Percentiles rank a stretch among this genome's conserved stretches.
phyloP scores from a whole-genome alignment of 2,888 invertebrate genomes.

The Steinernema hermaphroditum region DNA sequence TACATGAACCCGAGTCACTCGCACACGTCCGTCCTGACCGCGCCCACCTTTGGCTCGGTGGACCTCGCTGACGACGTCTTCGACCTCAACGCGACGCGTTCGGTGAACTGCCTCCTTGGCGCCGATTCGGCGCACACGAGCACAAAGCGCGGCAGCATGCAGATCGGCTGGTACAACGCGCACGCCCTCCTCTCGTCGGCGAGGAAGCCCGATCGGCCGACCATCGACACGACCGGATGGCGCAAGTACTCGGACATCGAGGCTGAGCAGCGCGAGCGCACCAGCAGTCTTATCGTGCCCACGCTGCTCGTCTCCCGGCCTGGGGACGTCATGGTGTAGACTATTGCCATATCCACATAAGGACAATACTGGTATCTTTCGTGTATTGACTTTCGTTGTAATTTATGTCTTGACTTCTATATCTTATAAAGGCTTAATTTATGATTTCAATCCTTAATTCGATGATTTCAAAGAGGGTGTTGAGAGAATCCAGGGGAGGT shows the following conservation, averaged over 20 bases:
- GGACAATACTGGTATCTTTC: too few relatives aligned
- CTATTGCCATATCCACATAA: not conserved
- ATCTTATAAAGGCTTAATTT: too few relatives aligned
- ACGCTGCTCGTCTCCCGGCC: conserved; percentile 8
- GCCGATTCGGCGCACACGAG: not conserved
- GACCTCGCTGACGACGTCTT: conserved; percentile 2
- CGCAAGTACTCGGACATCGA: conserved; percentile 11
- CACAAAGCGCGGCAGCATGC: conserved; percentile 7
- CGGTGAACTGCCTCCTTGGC: conserved; percentile 11
- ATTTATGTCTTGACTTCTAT: too few relatives aligned
- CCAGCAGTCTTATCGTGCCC: conserved; percentile 1
- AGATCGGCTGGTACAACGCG: conserved; percentile 16
- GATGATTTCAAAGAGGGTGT: too few relatives aligned
- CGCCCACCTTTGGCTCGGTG: conserved; percentile 16
- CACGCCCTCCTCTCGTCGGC: conserved; percentile 1
- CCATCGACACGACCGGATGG: conserved; percentile 8
- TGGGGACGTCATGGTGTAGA: conserved; percentile 6
- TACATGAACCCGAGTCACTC: conserved; percentile 19
- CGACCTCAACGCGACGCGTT: conserved; percentile 17
- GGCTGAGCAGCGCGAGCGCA: conserved; percentile 4
- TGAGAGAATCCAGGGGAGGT: too few relatives aligned
- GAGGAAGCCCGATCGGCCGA: not conserved
- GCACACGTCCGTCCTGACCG: conserved; percentile 8
- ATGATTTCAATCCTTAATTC: too few relatives aligned
- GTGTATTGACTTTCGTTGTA: too few relatives aligned